phyloP scores from a whole-genome alignment of 2,113 vertebrate species.

The Campylomormyrus tamandua region DNA sequence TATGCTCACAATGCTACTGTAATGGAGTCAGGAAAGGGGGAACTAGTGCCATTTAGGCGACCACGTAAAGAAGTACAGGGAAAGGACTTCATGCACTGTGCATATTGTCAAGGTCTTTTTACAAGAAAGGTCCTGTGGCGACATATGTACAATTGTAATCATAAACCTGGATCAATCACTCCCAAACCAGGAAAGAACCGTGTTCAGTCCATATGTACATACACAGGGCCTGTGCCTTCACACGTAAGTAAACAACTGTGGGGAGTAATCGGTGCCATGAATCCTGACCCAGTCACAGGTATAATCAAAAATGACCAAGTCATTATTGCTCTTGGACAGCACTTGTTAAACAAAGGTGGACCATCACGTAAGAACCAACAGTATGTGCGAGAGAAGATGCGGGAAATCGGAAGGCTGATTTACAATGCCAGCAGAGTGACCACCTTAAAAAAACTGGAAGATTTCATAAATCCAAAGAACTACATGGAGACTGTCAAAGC shows the following conservation, averaged over 20 bases:
- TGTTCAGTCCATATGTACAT: slow-evolving; percentile 31
- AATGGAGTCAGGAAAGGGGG: slow-evolving; percentile 32
- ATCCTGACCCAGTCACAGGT: slow-evolving; percentile 6
- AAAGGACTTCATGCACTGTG: slow-evolving; percentile 37
- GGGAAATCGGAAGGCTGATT: no score
- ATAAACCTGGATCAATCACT: slow-evolving; percentile 16
- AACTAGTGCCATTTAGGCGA: slow-evolving; percentile 31
- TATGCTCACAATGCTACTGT: slow-evolving; percentile 36
- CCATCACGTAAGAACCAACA: no score
- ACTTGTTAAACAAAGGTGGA: no score
- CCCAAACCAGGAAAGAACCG: slow-evolving; percentile 35
- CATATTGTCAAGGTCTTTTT: slow-evolving; percentile 34
- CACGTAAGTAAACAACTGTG: slow-evolving; percentile 26
- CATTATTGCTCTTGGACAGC: no score
- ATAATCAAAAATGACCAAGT: no score
- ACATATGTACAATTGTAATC: slow-evolving; percentile 20
- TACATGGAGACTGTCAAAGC: no score
- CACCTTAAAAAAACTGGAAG: no score
- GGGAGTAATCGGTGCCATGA: slow-evolving; percentile 36
- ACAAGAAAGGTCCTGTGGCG: slow-evolving; percentile 34
- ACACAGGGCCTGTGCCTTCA: slow-evolving; percentile 25
- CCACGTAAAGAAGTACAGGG: slow-evolving; percentile 23
- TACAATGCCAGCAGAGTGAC: no score
- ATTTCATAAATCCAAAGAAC: no score
- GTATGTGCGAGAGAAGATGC: no score